Evolutionary conservation across 2,113 vertebrate genomes (phyloP), one percentile per base, ranked within the genome.

Genomic region (Corythaixoides concolor): DNA sequence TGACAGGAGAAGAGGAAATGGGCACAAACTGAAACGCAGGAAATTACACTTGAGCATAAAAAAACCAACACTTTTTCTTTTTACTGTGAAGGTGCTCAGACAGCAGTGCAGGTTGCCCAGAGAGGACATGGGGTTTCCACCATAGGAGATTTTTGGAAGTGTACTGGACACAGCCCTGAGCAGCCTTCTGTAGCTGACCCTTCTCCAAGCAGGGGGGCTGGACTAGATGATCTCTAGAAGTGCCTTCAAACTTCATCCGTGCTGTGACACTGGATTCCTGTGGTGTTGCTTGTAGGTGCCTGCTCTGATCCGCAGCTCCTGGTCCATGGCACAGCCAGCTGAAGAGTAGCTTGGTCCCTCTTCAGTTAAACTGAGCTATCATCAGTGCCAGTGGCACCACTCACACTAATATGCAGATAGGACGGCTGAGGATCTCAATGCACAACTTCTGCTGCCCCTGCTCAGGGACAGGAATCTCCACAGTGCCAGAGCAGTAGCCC

Each of bases 201-300:
- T 52, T 18, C 37, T 13, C 39, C 45, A 24, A 55, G 28, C 32
- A 37, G 12, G 2, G 6, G 15, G 9, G 21, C 37, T 79, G 67
- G 43, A 35, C 6, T 14, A 50, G 18, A 4, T 32, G 8, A 50
- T 32, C 32, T 82, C 62, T 63, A 55, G 67, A 79, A 9, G 8
- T 33, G 12, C 49, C 84, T 63, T 73, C 90, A 79, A 26, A 70
- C 47, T 7, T 77, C 59, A 64, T 35, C n/a, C 55, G 35, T 33
- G 26, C 15, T 1, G 2, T 52, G 43, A 50, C 23, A 50, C 33
- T 62, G 28, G 0, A 0, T 18, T 58, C 41, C 56, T 62, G 0
- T 24, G n/a, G 19, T 21, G 9, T 35, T 32, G 77, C 62, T 78
- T 35, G 23, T 49, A 70, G 56, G 15, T 62, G 22, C 6, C 41